phyloP scores from a whole-genome alignment of 2,797 vertebrate species.

The Tragelaphus eurycerus region DNA sequence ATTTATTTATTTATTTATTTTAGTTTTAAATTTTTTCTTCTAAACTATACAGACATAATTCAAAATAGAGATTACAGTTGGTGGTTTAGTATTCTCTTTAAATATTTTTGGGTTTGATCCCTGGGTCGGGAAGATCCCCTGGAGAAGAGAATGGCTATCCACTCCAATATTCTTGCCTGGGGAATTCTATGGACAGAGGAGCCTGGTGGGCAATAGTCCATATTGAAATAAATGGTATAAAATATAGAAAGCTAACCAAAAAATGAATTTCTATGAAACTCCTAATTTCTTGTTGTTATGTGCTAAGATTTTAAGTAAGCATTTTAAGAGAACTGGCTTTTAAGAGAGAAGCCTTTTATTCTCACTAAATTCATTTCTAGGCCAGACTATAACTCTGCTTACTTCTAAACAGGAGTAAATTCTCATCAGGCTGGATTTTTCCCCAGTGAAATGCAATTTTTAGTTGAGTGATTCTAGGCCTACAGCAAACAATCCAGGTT shows the following conservation, averaged over 20 bases:
- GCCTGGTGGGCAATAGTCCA: not conserved
- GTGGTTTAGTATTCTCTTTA: not conserved
- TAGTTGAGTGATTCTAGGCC: not conserved
- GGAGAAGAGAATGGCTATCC: not conserved
- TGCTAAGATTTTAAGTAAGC: not conserved
- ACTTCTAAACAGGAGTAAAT: conserved; percentile 19
- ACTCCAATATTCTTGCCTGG: not conserved
- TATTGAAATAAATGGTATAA: not conserved
- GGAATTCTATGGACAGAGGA: not conserved
- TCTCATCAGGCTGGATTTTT: not conserved
- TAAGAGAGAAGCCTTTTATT: not conserved
- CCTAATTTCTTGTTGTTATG: not conserved
- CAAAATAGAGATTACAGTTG: conserved; percentile 14
- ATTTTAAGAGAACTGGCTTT: not conserved
- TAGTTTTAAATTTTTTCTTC: not conserved
- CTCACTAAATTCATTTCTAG: not conserved
- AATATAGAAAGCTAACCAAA: not conserved
- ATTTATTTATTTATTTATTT: not conserved
- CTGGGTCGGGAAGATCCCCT: not conserved
- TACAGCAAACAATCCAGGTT: not conserved
- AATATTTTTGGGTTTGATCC: not conserved
- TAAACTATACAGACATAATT: not conserved
- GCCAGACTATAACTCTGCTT: not conserved
- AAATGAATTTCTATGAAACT: not conserved
- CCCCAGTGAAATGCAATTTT: not conserved